Conservation (phyloP, 2,113 vertebrate genomes). For the Aphyosemion australe region DNA sequence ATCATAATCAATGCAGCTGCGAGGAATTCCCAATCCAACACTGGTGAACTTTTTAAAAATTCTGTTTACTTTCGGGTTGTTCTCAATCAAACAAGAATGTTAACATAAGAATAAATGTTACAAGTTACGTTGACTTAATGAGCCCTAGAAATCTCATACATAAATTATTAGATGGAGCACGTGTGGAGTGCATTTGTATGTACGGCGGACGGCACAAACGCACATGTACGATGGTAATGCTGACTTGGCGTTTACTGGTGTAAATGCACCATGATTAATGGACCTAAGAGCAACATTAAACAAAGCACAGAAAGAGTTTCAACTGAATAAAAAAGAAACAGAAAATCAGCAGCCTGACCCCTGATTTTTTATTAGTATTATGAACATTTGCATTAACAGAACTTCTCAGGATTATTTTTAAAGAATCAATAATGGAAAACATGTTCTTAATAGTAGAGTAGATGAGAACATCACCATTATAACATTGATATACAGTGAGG, state of each 20-base stretch:
- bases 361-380: slow-evolving; percentile 12
- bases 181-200: slow-evolving; percentile 34
- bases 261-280: slow-evolving; percentile 67
- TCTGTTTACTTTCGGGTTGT: background rate
- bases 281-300: slow-evolving; percentile 28
- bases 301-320: slow-evolving; percentile 23
- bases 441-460: too few relatives aligned
- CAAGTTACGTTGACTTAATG: slow-evolving; percentile 37
- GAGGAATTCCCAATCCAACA: background rate
- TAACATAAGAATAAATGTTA: slow-evolving; percentile 14
- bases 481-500: too few relatives aligned
- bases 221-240: slow-evolving; percentile 8
- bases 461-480: too few relatives aligned
- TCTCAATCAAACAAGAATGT: slow-evolving; percentile 15
- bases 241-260: slow-evolving; percentile 53
- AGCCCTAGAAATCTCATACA: slow-evolving; percentile 37
- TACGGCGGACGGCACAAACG: background rate
- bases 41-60: background rate
- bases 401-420: background rate
- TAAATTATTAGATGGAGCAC: slow-evolving; percentile 52
- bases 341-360: slow-evolving; percentile 9
- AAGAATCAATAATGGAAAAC: too few relatives aligned
- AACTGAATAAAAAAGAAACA: slow-evolving; percentile 21
- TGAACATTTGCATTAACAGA: background rate
- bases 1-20: background rate